Evolutionary conservation across 2,888 invertebrate species (phyloP).

Genomic region (Ptycholaimellus sp.): DNA sequence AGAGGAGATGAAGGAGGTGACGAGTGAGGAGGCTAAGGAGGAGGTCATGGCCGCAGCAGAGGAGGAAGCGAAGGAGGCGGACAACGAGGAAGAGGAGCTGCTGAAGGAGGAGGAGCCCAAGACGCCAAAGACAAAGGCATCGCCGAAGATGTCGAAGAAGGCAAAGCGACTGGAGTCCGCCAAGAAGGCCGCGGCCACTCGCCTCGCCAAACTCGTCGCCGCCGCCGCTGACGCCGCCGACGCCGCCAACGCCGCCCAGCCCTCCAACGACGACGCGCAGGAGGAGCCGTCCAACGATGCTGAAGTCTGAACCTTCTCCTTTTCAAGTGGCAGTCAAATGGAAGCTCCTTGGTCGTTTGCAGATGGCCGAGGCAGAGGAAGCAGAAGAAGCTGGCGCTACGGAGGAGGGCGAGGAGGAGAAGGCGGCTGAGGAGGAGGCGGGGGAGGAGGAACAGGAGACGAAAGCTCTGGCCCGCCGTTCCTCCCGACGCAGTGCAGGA

Average conservation of each 20-base stretch:
- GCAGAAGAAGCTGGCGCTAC: too few relatives aligned
- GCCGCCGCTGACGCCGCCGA: too few relatives aligned
- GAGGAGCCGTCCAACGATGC: neutral
- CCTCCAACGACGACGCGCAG: neutral
- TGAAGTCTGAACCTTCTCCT: too few relatives aligned
- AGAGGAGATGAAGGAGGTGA: conserved; percentile 2
- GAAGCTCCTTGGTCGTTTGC: too few relatives aligned
- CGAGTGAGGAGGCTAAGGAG: neutral
- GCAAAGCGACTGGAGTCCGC: neutral
- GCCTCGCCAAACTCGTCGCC: too few relatives aligned
- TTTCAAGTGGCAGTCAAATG: too few relatives aligned
- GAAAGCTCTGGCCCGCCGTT: too few relatives aligned
- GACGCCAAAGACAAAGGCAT: conserved; percentile 1
- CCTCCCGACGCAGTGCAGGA: neutral
- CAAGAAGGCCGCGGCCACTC: neutral
- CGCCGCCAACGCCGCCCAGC: neutral
- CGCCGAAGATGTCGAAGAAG: conserved; percentile 7
- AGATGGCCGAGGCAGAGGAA: too few relatives aligned
- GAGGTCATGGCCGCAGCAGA: conserved; percentile 1
- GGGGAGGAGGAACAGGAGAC: too few relatives aligned
- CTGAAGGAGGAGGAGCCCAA: conserved; percentile 1
- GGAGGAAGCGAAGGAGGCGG: conserved; percentile 3
- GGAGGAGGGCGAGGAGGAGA: too few relatives aligned
- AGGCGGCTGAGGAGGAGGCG: too few relatives aligned
- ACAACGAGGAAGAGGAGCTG: conserved; percentile 4